Base-by-base conservation (phyloP, 2,113 vertebrate species). In the Vireo altiloquus region DNA sequence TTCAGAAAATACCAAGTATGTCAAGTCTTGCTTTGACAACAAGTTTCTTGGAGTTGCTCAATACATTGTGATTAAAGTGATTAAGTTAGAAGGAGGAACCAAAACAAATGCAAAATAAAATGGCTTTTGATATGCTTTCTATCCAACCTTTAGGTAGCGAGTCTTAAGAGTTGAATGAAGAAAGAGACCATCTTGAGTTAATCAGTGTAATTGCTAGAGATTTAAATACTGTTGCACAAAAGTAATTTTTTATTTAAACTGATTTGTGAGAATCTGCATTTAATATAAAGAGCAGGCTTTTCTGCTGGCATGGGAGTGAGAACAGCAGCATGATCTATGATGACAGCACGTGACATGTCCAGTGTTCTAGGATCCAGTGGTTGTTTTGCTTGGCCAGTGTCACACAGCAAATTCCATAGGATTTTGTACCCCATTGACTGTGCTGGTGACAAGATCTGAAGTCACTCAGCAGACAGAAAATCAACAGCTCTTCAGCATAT, bases 371-470 rank as follows among this genome's bases (percentile, higher is more conserved):
- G 96, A 97, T 97, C 86, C 82, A 64, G 22, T 94, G 49, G 28
- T 85, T 98, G 97, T 98, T 98, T 98, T 97, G 86, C 89, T 98
- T 98, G 98, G 98, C 98, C 93, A 93, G 88, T 81, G 85, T 96
- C 89, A 70, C 86, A 90, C 90, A 98, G 96, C 91, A 98, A 98
- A 98, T 98, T 98, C 96, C 91, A 66, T 92, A 95, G 84, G 94
- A 90, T 97, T 99, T 98, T 98, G 98, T 98, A 98, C 97, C 80
- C 96, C 97, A 97, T 98, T 98, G 98, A 97, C 97, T 92, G 53
- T 77, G 68, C 98, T 98, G 98, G 96, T 98, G 98, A 98, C 98
- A 97, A 97, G 97, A 97, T 96, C 90, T 98, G 81, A 97, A 94
- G 97, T 97, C 97, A 97, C 97, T 98, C 98, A 98, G 93, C 97